These are phyloP conservation scores for Cybosia mesomella DNA, from an alignment of 2,888 invertebrate genomes.

Conservation along the genomic window DNA sequence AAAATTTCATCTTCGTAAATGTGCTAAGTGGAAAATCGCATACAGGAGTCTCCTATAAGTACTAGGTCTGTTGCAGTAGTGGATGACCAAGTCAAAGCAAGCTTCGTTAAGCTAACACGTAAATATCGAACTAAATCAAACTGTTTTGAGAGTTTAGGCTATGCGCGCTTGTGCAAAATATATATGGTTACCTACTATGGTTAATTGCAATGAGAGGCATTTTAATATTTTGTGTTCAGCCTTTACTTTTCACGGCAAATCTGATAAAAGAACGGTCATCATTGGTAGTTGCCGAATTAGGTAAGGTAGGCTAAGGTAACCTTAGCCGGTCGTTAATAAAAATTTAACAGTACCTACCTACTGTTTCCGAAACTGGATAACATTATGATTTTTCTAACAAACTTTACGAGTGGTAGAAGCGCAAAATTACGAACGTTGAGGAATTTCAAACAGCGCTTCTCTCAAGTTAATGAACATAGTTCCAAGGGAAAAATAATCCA, in stretches of 20 bases:
- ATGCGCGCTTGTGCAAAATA: neutral
- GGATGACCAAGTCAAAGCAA: neutral
- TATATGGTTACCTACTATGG: neutral
- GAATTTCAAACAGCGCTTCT: neutral
- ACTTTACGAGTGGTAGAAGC: neutral
- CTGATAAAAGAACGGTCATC: neutral
- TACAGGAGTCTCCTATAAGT: neutral
- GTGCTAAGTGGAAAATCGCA: too few relatives aligned
- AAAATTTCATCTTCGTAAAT: too few relatives aligned
- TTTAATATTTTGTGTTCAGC: neutral
- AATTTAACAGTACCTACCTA: too few relatives aligned
- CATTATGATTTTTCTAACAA: too few relatives aligned
- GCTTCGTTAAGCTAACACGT: neutral
- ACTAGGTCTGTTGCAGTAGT: neutral
- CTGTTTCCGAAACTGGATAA: too few relatives aligned
- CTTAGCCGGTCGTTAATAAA: neutral
- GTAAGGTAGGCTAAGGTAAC: too few relatives aligned
- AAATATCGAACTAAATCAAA: neutral
- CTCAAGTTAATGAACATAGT: neutral
- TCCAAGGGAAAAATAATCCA: neutral
- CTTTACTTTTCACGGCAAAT: neutral
- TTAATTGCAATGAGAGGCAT: neutral
- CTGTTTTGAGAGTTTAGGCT: neutral
- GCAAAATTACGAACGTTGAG: neutral
- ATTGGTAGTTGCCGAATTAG: neutral